Evolutionary conservation across 2,797 vertebrate species (phyloP), one percentile per base, ranked within the genome.

Genomic region (Gastrophryne carolinensis): DNA sequence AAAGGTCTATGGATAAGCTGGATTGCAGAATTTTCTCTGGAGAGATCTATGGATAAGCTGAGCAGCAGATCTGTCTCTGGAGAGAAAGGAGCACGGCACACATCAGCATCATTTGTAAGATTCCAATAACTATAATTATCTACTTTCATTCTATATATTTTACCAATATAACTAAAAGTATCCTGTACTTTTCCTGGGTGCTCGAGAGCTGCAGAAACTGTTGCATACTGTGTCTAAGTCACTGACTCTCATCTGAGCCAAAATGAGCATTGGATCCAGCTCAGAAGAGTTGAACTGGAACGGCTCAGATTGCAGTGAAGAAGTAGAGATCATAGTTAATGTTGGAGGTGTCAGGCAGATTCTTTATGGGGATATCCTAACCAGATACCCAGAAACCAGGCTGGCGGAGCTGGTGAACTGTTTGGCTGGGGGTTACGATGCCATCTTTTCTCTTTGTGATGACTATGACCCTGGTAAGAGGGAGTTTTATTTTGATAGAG

Each of bases 401-500:
- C 89, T 99, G 82, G 95, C 97, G 13, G 93, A 98, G 87, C 80
- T 99, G 80, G 76, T 93, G 37, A 90, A 91, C 86, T 94, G 94
- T 80, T 85, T 94, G 12, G 80, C 91, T 0, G 92, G 90, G 54
- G 92, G 92, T 62, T 88, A 91, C 0, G 96, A 97, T 75, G 86
- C 85, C 19, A 92, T 97, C 82, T 92, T 93, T 60, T 91, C 94
- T 1, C 92, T 98, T 4, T 99, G 97, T 44, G 97, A 99, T 66
- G 97, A 99, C 84, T 99, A 98, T 29, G 96, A 99, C 70, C 93
- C 94, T 0, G 87, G 89, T 8, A 93, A 92, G 44, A 92, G 88
- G 44, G 97, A 99, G 85, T 99, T 99, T 84, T 99, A 98, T 86
- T 99, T 99, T 71, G 97, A 99, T 85, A 84, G 97, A 74, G 97